Conservation (phyloP, 2,888 invertebrate species). For the Arctia plantaginis region DNA sequence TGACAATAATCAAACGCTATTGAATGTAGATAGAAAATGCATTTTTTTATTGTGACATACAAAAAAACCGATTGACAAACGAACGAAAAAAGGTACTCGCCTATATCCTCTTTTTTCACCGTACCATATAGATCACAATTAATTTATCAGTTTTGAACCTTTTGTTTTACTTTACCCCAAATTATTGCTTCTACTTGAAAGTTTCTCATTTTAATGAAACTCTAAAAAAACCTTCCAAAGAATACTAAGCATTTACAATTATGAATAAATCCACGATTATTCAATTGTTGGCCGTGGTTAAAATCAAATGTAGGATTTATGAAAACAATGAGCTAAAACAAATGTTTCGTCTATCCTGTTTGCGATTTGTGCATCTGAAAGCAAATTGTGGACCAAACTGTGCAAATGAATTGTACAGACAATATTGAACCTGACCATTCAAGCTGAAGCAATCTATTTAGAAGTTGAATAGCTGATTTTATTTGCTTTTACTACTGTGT, state of each 20-base stretch:
- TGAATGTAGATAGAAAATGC: too few species aligned
- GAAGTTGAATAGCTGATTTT: constrained; percentile 6
- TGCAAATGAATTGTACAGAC: constrained; percentile 46
- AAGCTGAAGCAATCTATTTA: constrained; percentile 19
- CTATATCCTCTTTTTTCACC: too few species aligned
- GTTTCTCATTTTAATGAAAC: background rate
- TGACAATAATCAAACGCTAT: too few species aligned
- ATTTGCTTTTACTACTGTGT: background rate
- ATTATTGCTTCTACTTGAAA: too few species aligned
- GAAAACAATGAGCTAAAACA: constrained; percentile 50
- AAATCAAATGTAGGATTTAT: constrained; percentile 46
- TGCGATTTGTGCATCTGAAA: constrained; percentile 45
- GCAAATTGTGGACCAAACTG: constrained; percentile 49
- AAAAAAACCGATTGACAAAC: too few species aligned
- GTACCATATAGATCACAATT: too few species aligned
- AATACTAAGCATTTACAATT: constrained; percentile 23
- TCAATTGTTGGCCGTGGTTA: constrained; percentile 33
- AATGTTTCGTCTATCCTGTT: constrained; percentile 49
- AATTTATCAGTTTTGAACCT: too few species aligned
- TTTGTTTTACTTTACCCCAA: too few species aligned
- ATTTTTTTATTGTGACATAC: too few species aligned
- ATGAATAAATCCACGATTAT: constrained; percentile 31
- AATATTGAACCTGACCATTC: constrained; percentile 39
- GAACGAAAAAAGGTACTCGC: too few species aligned
- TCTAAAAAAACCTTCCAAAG: background rate